Conservation (phyloP, 2,797 vertebrate genomes). For the Spinus olivaceus region DNA sequence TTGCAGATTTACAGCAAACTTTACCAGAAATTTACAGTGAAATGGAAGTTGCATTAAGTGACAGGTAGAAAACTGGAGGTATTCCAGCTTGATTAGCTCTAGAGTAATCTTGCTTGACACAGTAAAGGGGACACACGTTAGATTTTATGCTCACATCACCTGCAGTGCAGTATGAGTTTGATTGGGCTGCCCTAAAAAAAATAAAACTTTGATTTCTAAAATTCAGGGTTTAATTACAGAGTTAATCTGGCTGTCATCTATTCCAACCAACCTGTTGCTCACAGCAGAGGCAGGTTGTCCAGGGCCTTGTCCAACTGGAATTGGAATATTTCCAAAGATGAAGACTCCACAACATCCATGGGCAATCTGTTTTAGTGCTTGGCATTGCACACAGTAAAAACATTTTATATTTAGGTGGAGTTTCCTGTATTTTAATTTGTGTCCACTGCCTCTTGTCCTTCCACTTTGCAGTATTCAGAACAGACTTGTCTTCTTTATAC, state of each 20-base stretch:
- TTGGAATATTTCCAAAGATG: neutral
- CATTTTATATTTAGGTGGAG: neutral
- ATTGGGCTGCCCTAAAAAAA: neutral
- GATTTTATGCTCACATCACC: neutral
- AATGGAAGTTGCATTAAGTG: neutral
- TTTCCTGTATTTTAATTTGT: neutral
- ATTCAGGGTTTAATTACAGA: neutral
- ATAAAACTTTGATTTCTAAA: neutral
- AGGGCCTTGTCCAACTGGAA: neutral
- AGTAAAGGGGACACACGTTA: neutral
- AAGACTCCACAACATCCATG: neutral
- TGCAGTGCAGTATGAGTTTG: neutral
- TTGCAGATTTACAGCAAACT: neutral
- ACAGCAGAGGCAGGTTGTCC: neutral
- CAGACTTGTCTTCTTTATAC: neutral
- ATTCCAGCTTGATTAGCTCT: neutral
- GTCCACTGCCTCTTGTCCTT: neutral
- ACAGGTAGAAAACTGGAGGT: neutral
- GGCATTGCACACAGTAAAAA: neutral
- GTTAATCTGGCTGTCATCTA: neutral
- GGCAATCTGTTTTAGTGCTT: neutral
- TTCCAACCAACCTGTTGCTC: neutral
- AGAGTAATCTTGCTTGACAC: neutral
- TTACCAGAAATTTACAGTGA: neutral
- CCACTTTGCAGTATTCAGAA: neutral